Conservation (phyloP, 2,888 invertebrate genomes). For the Helleia helle region DNA sequence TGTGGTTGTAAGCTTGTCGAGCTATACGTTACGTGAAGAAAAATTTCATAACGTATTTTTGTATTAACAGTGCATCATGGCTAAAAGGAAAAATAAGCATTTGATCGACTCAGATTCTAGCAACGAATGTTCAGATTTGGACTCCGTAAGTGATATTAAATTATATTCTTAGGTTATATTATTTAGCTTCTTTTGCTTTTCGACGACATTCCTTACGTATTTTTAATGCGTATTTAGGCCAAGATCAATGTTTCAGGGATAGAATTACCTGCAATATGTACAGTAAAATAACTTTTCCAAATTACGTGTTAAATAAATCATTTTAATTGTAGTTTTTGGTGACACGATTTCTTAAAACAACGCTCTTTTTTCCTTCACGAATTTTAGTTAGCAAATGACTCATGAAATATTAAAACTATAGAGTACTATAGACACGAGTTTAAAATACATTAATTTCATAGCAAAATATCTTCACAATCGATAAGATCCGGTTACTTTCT, state of each 20-base stretch:
- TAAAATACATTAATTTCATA: too few species aligned
- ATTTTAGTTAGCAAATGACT: neutral
- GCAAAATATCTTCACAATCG: too few species aligned
- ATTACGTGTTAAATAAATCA: too few species aligned
- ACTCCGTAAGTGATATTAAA: constrained; percentile 79
- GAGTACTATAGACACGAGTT: too few species aligned
- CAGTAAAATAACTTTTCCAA: too few species aligned
- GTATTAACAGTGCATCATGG: constrained; percentile 71
- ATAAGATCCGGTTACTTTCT: too few species aligned
- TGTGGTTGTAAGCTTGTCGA: constrained; percentile 8
- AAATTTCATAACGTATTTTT: constrained; percentile 22
- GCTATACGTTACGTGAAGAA: constrained; percentile 25
- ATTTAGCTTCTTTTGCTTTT: constrained; percentile 33
- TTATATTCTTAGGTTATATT: constrained; percentile 42
- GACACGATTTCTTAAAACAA: neutral
- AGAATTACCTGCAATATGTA: constrained; percentile 36
- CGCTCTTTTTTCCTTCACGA: neutral
- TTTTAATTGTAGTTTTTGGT: constrained; percentile 1
- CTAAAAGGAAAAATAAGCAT: constrained; percentile 88
- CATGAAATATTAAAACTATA: neutral
- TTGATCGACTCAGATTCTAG: constrained; percentile 88
- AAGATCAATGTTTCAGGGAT: constrained; percentile 49
- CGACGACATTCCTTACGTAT: constrained; percentile 49
- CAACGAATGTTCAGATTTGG: constrained; percentile 87
- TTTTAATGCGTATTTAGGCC: constrained; percentile 56